phyloP scores from a whole-genome alignment of 2,888 invertebrate species.

The Lycia hirtaria region DNA sequence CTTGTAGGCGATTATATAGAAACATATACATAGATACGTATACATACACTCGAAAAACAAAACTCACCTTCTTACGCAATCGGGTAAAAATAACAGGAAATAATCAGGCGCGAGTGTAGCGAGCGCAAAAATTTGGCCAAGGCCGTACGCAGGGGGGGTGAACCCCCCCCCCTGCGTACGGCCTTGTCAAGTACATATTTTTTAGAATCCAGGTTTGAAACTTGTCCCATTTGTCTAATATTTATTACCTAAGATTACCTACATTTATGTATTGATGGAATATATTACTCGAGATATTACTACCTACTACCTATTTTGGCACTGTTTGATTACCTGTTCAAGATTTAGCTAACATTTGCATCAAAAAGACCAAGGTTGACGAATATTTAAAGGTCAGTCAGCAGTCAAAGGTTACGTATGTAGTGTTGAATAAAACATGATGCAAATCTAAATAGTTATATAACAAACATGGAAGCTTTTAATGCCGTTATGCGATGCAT shows the following conservation, averaged over 20 bases:
- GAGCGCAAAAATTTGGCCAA: no score
- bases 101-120: no score
- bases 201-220: neutral
- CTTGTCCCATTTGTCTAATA: neutral
- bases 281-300: slow-evolving; percentile 16
- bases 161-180: no score
- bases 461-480: slow-evolving; percentile 1
- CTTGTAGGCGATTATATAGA: no score
- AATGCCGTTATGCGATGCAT: neutral
- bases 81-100: no score
- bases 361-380: slow-evolving; percentile 38
- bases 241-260: no score
- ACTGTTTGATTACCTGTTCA: slow-evolving; percentile 7
- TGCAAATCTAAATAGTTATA: slow-evolving; percentile 11
- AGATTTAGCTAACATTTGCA: slow-evolving; percentile 28
- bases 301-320: neutral
- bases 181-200: neutral
- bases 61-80: no score
- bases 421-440: slow-evolving; percentile 22
- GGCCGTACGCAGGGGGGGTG: no score
- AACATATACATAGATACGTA: no score
- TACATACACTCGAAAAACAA: no score
- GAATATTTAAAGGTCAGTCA: slow-evolving; percentile 33
- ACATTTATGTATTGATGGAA: no score
- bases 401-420: slow-evolving; percentile 18